These are phyloP conservation scores for Myzus persicae DNA, from an alignment of 1,140 invertebrate species.

Conservation along the genomic window DNA sequence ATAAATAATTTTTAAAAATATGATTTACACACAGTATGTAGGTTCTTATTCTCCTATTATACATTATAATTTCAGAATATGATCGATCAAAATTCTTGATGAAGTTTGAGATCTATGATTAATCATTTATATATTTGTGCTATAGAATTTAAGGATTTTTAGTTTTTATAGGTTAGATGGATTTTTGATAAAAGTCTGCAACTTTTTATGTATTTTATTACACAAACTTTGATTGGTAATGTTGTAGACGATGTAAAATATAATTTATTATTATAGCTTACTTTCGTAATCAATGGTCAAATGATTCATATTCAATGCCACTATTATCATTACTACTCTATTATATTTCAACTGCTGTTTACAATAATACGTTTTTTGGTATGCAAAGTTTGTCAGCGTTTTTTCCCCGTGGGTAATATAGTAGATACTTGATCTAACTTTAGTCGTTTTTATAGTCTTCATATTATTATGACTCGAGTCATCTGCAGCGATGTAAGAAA, in stretches of 20 bases:
- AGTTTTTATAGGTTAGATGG: neutral
- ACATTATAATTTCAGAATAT: neutral
- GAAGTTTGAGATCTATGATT: neutral
- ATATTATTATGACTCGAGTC: neutral
- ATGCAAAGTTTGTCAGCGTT: neutral
- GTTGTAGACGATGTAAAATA: neutral
- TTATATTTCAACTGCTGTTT: neutral
- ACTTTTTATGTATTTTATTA: neutral
- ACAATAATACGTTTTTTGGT: neutral
- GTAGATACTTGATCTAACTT: constrained; percentile 11
- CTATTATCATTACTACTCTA: neutral
- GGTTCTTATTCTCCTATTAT: too few relatives aligned
- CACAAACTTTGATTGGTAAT: neutral
- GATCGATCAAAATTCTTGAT: neutral
- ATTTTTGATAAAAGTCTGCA: neutral
- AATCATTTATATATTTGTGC: too few relatives aligned
- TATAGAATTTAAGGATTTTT: too few relatives aligned
- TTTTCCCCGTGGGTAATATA: neutral
- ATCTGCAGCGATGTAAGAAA: neutral
- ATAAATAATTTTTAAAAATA: too few relatives aligned
- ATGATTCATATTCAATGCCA: neutral
- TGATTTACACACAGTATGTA: too few relatives aligned
- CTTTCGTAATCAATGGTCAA: neutral
- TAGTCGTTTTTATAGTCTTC: neutral
- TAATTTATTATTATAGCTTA: neutral